Conservation (phyloP, 2,113 vertebrate genomes). For the Paramisgurnus dabryanus region DNA sequence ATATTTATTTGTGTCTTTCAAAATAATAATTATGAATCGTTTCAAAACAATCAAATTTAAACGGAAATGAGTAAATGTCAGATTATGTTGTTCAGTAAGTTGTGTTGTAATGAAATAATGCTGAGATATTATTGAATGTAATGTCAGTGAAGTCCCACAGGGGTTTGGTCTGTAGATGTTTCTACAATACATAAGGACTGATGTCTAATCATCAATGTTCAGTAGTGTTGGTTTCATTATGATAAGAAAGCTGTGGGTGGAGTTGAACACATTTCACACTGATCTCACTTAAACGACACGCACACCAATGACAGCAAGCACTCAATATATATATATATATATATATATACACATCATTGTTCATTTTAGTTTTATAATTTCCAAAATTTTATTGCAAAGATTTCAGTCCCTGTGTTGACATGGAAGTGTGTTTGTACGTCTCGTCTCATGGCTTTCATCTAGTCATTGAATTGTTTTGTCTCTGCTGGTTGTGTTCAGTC, state of each 20-base stretch:
- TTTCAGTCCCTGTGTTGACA: not conserved
- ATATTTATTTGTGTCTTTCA: too few species aligned
- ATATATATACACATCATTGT: not conserved
- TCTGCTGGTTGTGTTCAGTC: too few species aligned
- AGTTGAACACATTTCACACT: slow-evolving; percentile 41
- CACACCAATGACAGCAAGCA: not conserved
- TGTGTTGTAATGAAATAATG: too few species aligned
- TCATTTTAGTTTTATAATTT: not conserved
- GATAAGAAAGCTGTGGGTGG: slow-evolving; percentile 76
- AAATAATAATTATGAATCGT: too few species aligned
- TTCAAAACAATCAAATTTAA: too few species aligned
- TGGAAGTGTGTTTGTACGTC: not conserved
- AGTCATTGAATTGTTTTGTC: too few species aligned
- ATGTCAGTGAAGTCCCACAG: too few species aligned
- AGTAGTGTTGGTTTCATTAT: slow-evolving; percentile 52
- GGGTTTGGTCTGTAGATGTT: too few species aligned
- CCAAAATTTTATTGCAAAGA: not conserved
- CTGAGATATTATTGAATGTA: too few species aligned
- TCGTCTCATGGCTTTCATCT: too few species aligned
- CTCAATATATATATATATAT: not conserved
- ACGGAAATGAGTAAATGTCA: too few species aligned
- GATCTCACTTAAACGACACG: not conserved
- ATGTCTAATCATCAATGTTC: slow-evolving; percentile 70
- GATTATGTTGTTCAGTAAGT: too few species aligned
- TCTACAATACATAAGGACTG: not conserved